Evolutionary conservation across 2,113 vertebrate species (phyloP).

Genomic region (Lathamus discolor): DNA sequence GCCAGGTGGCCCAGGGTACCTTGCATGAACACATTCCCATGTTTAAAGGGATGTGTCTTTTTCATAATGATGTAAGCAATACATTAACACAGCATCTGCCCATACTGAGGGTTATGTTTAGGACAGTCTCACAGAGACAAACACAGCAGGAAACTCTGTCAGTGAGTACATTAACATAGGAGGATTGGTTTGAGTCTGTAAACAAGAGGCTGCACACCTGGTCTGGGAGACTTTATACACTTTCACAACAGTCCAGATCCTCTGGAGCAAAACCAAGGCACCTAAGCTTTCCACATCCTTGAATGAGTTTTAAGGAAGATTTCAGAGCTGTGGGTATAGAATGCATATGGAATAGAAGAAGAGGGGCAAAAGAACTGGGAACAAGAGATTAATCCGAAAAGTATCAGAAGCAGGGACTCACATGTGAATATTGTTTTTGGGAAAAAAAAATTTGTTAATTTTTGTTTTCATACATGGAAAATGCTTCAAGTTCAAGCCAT

Average conservation of each 20-base stretch:
- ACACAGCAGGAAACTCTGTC: not conserved
- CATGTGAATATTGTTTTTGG: constrained; percentile 59
- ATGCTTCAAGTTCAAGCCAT: constrained; percentile 55
- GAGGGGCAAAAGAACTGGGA: not conserved
- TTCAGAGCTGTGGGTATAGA: not conserved
- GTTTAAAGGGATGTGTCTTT: not conserved
- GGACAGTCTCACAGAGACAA: not conserved
- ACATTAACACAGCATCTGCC: not conserved
- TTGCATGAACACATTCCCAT: not conserved
- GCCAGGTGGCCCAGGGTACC: not conserved
- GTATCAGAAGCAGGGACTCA: constrained; percentile 52
- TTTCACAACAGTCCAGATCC: not conserved
- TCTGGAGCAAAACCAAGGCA: not conserved
- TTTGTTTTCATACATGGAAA: constrained; percentile 63
- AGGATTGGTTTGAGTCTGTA: not conserved
- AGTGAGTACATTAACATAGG: not conserved
- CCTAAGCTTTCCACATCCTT: not conserved
- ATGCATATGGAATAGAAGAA: not conserved
- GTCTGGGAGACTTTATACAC: not conserved
- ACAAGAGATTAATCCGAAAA: constrained; percentile 62
- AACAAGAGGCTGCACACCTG: not conserved
- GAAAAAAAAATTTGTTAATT: constrained; percentile 46
- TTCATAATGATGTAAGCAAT: not conserved
- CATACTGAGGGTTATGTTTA: not conserved
- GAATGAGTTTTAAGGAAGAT: not conserved